Base-by-base conservation (phyloP, 2,113 vertebrate genomes). In the Nannobrachium achirus region DNA sequence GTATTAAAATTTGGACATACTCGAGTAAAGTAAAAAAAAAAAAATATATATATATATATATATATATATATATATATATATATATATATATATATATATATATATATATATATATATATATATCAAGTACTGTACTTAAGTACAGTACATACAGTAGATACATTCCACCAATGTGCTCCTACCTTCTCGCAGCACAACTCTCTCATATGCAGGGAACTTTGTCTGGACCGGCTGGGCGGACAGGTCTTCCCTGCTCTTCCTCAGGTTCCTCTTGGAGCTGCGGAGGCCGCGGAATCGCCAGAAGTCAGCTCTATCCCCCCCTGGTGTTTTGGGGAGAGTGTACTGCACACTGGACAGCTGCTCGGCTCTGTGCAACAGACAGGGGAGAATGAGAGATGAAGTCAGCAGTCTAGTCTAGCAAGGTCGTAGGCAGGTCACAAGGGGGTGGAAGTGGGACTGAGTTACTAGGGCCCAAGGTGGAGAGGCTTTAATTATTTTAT, bases 111-210 rank as follows among this genome's bases (percentile, higher is more conserved):
- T n/a, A n/a, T n/a, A n/a, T n/a, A n/a, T n/a, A 5, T 33, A 33
- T 33, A 3, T 33, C 25, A 14, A 14, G n/a, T 5, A 48, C 1
- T 48, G 45, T 11, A 14, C 11, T n/a, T 1, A 11, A 48, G 46
- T n/a, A 48, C 46, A 15, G 14, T 15, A 48, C 25, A 4, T 33
- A 13, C 44, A 48, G 46, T 48, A 48, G 5, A 15, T 33, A 33
- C 46, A 13, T 48, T 46, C 10, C 7, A 18, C n/a, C 15, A 10
- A 10, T 20, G 7, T 53, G 18, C 5, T 16, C 80, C 60, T 79
- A 99, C 98, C 98, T 95, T 99, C 98, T 80, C 98, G 93, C 76
- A 98, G 95, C 81, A 99, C 98, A 71, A 99, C 97, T 78, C 98
- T 94, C 83, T 99, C 97, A 10, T 99, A 99, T 0, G 98, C 98